phyloP scores from a whole-genome alignment of 2,113 vertebrate genomes.

The Podarcis muralis region DNA sequence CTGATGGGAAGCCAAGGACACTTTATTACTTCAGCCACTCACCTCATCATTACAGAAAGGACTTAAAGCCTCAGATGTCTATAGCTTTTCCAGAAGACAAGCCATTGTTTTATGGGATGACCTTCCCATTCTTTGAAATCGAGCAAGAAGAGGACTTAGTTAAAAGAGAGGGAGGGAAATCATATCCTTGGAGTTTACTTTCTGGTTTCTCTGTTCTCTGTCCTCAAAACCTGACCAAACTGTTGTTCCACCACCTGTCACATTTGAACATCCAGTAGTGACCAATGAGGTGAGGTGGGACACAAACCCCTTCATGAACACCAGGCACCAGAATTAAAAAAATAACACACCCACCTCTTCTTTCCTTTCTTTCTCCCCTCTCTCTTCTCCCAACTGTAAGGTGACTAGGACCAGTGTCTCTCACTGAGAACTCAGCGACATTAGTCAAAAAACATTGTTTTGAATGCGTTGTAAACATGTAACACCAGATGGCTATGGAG shows the following conservation, averaged over 20 bases:
- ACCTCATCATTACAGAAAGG: constrained; percentile 56
- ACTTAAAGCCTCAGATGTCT: constrained; percentile 54
- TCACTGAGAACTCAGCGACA: too few species aligned
- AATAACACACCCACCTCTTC: too few species aligned
- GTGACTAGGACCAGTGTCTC: too few species aligned
- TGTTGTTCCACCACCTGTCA: background rate
- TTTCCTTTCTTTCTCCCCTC: too few species aligned
- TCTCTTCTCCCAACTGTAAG: too few species aligned
- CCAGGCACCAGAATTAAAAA: too few species aligned
- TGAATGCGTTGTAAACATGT: too few species aligned
- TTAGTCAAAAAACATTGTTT: too few species aligned
- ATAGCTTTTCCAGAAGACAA: constrained; percentile 55
- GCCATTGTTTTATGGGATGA: constrained; percentile 38
- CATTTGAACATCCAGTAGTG: background rate
- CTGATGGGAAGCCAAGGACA: constrained; percentile 58
- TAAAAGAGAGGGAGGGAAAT: background rate
- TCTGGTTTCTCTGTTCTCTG: constrained; percentile 33
- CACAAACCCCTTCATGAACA: too few species aligned
- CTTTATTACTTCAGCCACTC: background rate
- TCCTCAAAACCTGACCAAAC: background rate
- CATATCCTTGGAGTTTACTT: constrained; percentile 37
- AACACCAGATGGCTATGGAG: too few species aligned
- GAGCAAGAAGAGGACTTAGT: constrained; percentile 42
- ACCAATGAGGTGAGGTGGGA: background rate
- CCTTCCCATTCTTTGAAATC: constrained; percentile 51